phyloP scores from a whole-genome alignment of 2,888 invertebrate species.

The Andrena fulva region DNA sequence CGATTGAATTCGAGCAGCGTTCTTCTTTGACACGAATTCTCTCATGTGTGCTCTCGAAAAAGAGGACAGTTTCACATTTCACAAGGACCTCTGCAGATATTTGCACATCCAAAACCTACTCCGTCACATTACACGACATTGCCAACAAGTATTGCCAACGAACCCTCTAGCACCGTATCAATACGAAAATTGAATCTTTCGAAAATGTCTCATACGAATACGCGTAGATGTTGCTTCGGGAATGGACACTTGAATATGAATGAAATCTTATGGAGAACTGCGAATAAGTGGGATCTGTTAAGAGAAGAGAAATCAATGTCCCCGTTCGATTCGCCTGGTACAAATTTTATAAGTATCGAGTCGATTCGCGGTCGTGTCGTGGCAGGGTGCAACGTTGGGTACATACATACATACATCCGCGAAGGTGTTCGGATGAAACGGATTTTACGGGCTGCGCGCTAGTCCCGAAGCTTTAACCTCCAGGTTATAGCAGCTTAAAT shows the following conservation, averaged over 20 bases:
- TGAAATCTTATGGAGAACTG: neutral
- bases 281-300: neutral
- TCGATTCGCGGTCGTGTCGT: slow-evolving; percentile 18
- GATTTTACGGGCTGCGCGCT: slow-evolving; percentile 65
- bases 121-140: neutral
- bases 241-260: neutral
- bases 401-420: slow-evolving; percentile 15
- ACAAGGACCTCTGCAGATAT: neutral
- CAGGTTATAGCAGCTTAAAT: slow-evolving; percentile 71
- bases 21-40: neutral
- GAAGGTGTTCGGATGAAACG: slow-evolving; percentile 63
- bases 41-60: neutral
- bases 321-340: slow-evolving; percentile 17
- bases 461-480: slow-evolving; percentile 58
- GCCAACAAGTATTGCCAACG: neutral
- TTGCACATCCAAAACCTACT: neutral
- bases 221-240: neutral
- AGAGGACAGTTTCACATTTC: slow-evolving; percentile 1
- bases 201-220: neutral
- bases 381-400: slow-evolving; percentile 8
- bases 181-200: neutral
- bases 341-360: slow-evolving; percentile 46
- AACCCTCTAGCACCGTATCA: neutral
- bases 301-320: slow-evolving; percentile 3
- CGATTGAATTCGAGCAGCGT: slow-evolving; percentile 20